Conservation (phyloP, 2,888 invertebrate genomes). For the Elysia crispata region DNA sequence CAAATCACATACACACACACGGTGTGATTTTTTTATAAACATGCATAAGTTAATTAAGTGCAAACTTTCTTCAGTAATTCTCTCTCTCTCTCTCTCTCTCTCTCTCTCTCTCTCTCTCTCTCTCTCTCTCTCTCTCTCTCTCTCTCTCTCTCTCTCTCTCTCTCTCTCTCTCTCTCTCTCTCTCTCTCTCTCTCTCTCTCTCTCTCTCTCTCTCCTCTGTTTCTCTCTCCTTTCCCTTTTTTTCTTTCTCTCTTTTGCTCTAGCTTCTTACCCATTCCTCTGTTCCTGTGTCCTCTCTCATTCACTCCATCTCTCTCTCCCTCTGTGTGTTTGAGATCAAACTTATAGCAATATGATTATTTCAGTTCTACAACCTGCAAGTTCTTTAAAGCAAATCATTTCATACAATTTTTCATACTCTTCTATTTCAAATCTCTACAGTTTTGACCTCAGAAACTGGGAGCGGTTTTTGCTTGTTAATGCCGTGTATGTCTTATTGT, state of each 20-base stretch:
- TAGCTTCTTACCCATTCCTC: too few species aligned
- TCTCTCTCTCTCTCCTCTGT: slow-evolving; percentile 17
- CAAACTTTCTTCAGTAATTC: too few species aligned
- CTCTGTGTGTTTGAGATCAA: not conserved
- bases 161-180: slow-evolving; percentile 6
- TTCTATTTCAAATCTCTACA: too few species aligned
- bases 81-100: too few species aligned
- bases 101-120: slow-evolving; percentile 29
- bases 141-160: slow-evolving; percentile 26
- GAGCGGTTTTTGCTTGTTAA: slow-evolving; percentile 37
- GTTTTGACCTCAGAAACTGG: slow-evolving; percentile 52
- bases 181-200: slow-evolving; percentile 23
- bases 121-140: slow-evolving; percentile 37
- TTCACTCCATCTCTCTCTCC: not conserved
- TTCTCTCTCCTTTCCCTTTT: slow-evolving; percentile 6
- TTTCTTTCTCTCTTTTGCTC: not conserved
- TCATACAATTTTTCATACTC: too few species aligned
- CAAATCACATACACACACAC: too few species aligned
- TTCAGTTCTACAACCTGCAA: too few species aligned
- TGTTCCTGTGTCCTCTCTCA: too few species aligned
- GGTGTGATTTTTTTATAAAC: too few species aligned
- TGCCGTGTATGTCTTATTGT: slow-evolving; percentile 53
- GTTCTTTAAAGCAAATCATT: too few species aligned
- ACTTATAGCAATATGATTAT: too few species aligned
- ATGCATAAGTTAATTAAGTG: too few species aligned